These are phyloP conservation scores for Escarpia spicata DNA, from an alignment of 2,888 invertebrate genomes.

Conservation along the genomic window DNA sequence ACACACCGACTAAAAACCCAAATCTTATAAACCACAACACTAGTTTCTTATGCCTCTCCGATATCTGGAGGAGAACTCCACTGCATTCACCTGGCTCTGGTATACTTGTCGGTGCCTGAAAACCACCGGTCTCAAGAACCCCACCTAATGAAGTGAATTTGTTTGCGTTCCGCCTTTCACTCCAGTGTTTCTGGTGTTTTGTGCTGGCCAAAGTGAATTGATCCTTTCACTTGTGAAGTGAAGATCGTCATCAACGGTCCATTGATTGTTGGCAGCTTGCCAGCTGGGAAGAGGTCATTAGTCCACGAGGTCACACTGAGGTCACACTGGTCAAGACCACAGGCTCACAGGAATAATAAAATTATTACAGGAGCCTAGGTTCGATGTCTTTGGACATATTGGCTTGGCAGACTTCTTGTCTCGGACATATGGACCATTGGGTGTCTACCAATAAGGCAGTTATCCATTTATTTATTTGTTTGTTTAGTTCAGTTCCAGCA, in stretches of 20 bases:
- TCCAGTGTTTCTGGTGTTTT: not conserved
- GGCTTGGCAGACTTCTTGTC: not conserved
- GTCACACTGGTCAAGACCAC: constrained; percentile 8
- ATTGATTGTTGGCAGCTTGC: not conserved
- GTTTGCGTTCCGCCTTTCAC: not conserved
- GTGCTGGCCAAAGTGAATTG: not conserved
- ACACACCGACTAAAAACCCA: not conserved
- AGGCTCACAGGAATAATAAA: not conserved
- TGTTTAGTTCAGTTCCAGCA: too few relatives aligned
- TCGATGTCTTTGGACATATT: not conserved
- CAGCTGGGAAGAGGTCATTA: not conserved
- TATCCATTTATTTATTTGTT: too few relatives aligned
- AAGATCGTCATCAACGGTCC: not conserved
- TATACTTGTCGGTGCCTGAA: not conserved
- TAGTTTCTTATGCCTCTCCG: not conserved
- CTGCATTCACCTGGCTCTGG: not conserved
- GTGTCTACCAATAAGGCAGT: not conserved
- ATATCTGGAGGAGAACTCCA: not conserved
- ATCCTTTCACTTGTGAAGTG: not conserved
- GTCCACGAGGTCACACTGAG: not conserved
- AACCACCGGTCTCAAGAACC: not conserved
- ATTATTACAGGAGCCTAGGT: not conserved
- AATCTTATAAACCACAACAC: not conserved
- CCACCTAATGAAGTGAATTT: not conserved
- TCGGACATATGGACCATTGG: not conserved